These are phyloP conservation scores for Salpingus planirostris DNA, from an alignment of 2,888 invertebrate species.

Conservation along the genomic window DNA sequence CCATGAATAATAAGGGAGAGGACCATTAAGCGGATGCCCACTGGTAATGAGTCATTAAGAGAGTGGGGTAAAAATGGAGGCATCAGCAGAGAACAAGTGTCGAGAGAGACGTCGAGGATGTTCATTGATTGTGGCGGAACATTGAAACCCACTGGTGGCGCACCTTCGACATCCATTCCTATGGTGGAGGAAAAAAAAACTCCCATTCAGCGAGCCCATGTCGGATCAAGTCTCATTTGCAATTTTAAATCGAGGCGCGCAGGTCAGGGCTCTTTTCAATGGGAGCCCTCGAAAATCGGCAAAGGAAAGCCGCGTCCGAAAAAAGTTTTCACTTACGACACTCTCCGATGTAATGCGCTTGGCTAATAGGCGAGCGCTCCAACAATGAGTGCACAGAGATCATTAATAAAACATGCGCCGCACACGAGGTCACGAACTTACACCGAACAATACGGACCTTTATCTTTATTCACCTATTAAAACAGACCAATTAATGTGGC, in stretches of 20 bases:
- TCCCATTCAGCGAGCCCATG: background rate
- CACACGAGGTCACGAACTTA: constrained; percentile 23
- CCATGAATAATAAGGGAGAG: too few species aligned
- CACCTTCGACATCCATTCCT: constrained; percentile 3
- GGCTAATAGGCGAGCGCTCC: constrained; percentile 11
- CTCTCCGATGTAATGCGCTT: constrained; percentile 1
- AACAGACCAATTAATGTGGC: constrained; percentile 12
- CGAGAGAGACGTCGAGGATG: background rate
- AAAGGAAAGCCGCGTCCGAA: too few species aligned
- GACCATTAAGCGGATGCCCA: too few species aligned
- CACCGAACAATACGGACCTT: constrained; percentile 11
- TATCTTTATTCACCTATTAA: constrained; percentile 12
- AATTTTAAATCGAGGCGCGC: background rate
- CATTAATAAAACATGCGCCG: constrained; percentile 22
- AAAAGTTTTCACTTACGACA: background rate
- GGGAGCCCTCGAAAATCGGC: too few species aligned
- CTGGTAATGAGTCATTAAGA: too few species aligned
- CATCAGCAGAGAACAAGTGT: background rate
- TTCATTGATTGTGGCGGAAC: background rate
- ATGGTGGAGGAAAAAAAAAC: background rate
- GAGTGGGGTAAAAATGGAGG: background rate
- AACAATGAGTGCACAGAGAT: constrained; percentile 16
- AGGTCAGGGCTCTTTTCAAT: background rate
- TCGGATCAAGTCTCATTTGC: constrained; percentile 2
- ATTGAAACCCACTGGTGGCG: background rate